Percentiles rank a stretch among this genome's conserved stretches.
These are phyloP conservation scores for Agrochola litura DNA, from an alignment of 2,888 invertebrate genomes.

Conservation along the genomic window DNA sequence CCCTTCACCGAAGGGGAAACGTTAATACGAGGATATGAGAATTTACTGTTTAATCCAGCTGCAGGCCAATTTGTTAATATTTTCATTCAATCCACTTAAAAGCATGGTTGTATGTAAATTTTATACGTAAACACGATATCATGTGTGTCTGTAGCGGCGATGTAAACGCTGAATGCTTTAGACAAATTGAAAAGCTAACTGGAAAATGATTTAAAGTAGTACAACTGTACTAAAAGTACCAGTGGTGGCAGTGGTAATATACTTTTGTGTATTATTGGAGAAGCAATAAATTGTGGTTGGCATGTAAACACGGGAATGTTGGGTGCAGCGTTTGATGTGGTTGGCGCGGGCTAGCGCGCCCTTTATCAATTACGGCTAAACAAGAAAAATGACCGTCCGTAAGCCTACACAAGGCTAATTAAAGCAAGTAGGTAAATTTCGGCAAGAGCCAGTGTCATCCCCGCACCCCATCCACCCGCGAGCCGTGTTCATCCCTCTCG, in stretches of 20 bases:
- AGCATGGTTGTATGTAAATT: slow-evolving; percentile 78
- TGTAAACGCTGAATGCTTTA: slow-evolving; percentile 58
- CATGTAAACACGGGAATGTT: slow-evolving; percentile 67
- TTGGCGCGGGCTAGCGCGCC: slow-evolving; percentile 75
- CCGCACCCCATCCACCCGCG: slow-evolving; percentile 66
- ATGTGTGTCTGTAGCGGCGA: slow-evolving; percentile 53
- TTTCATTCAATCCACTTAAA: slow-evolving; percentile 90
- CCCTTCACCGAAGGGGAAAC: slow-evolving; percentile 88
- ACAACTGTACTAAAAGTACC: slow-evolving; percentile 1
- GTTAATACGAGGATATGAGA: slow-evolving; percentile 90
- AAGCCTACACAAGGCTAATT: slow-evolving; percentile 88
- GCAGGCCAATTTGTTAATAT: slow-evolving; percentile 90
- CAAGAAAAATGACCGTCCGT: slow-evolving; percentile 88
- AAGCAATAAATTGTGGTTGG: slow-evolving; percentile 51
- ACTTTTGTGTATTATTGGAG: slow-evolving; percentile 48
- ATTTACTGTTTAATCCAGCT: slow-evolving; percentile 90
- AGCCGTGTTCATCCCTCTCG: slow-evolving; percentile 71
- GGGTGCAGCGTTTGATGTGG: slow-evolving; percentile 77
- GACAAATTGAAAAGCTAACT: slow-evolving; percentile 65
- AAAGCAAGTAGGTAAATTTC: slow-evolving; percentile 88
- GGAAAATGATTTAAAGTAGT: slow-evolving; percentile 34
- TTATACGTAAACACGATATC: slow-evolving; percentile 66
- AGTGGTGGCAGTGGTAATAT: slow-evolving; percentile 11
- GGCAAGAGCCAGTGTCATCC: slow-evolving; percentile 77
- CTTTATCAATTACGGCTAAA: slow-evolving; percentile 89